Evolutionary conservation across 2,888 invertebrate genomes (phyloP).

Genomic region (Coleophora deauratella): DNA sequence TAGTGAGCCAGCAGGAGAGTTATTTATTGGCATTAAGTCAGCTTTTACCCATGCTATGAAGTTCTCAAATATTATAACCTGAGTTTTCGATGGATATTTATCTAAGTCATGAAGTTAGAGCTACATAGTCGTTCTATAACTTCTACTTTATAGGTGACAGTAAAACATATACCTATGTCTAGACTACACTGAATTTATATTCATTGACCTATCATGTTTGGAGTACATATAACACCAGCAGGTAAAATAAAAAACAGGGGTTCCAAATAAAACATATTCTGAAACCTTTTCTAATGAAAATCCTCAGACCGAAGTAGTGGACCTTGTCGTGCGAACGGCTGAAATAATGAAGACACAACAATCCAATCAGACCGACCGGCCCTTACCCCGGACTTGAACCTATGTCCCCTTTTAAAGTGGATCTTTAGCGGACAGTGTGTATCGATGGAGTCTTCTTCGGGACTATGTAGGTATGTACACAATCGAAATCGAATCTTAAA

Average conservation of each 20-base stretch:
- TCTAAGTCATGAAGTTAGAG: too few relatives aligned
- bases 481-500: too few relatives aligned
- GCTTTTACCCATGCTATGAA: slow-evolving; percentile 2
- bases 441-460: too few relatives aligned
- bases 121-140: too few relatives aligned
- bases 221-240: too few relatives aligned
- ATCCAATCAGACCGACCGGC: slow-evolving; percentile 13
- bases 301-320: not conserved
- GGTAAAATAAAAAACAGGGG: not conserved
- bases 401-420: slow-evolving; percentile 8
- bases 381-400: slow-evolving; percentile 10
- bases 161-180: too few relatives aligned
- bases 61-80: not conserved
- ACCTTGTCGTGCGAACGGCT: not conserved
- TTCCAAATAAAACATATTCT: not conserved
- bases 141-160: too few relatives aligned
- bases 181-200: too few relatives aligned
- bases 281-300: not conserved
- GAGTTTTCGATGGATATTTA: too few relatives aligned
- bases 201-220: too few relatives aligned
- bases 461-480: too few relatives aligned
- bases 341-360: slow-evolving; percentile 13
- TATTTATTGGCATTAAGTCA: not conserved
- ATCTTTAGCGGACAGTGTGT: slow-evolving; percentile 2
- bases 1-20: not conserved